phyloP scores from a whole-genome alignment of 2,888 invertebrate species.

The Sylvicola cinctus region DNA sequence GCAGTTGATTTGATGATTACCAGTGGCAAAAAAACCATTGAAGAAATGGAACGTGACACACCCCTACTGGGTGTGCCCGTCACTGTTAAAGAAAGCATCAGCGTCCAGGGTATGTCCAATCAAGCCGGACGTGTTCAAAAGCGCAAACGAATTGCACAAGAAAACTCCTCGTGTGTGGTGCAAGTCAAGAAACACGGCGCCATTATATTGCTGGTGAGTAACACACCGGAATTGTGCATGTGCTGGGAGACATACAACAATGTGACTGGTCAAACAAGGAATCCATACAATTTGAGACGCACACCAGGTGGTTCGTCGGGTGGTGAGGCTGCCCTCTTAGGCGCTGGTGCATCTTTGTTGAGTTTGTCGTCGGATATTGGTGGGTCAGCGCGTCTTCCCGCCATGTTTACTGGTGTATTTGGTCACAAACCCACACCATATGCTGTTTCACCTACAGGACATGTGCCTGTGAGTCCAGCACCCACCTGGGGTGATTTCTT shows the following conservation, averaged over 20 bases:
- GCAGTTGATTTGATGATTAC: constrained; percentile 46
- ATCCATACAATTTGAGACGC: constrained; percentile 65
- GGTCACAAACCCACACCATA: constrained; percentile 77
- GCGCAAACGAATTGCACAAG: constrained; percentile 36
- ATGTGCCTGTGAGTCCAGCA: constrained; percentile 40
- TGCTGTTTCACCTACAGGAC: constrained; percentile 41
- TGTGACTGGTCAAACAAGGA: constrained; percentile 66
- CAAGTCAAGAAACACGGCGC: constrained; percentile 57
- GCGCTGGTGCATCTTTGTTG: constrained; percentile 58
- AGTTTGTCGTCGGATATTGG: constrained; percentile 79
- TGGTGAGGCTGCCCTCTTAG: constrained; percentile 58
- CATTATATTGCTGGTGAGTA: constrained; percentile 69
- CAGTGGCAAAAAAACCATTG: constrained; percentile 31
- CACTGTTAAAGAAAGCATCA: constrained; percentile 66
- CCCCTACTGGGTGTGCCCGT: constrained; percentile 70
- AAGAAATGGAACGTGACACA: constrained; percentile 40
- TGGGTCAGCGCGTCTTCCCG: constrained; percentile 72
- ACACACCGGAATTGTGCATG: constrained; percentile 78
- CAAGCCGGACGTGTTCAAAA: constrained; percentile 45
- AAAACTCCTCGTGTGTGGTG: constrained; percentile 53
- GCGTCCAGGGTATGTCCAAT: constrained; percentile 57
- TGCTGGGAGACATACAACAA: constrained; percentile 83
- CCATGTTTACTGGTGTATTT: constrained; percentile 79
- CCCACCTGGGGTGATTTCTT: constrained; percentile 42
- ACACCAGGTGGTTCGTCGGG: constrained; percentile 84